phyloP scores from a whole-genome alignment of 1,140 invertebrate species.

The Achatina immaculata region DNA sequence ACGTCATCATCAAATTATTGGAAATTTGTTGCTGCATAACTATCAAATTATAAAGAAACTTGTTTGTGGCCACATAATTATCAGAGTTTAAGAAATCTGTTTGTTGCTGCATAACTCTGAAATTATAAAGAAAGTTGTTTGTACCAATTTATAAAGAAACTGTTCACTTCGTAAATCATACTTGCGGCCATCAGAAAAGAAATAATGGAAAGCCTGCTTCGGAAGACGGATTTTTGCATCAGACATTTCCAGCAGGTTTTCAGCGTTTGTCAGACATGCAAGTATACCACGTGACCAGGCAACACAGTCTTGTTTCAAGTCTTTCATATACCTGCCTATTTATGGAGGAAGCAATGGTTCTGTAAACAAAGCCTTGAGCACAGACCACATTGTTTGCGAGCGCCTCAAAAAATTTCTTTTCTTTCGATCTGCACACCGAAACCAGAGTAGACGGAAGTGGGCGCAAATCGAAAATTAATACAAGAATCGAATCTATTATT shows the following conservation, averaged over 20 bases:
- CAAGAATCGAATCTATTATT: not conserved
- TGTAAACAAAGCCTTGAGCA: not conserved
- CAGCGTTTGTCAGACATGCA: not conserved
- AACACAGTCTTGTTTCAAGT: not conserved
- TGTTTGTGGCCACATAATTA: too few species aligned
- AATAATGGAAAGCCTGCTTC: too few species aligned
- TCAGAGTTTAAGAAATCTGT: too few species aligned
- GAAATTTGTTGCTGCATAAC: too few species aligned
- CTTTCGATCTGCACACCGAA: not conserved
- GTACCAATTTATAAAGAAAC: too few species aligned
- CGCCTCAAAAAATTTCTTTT: not conserved
- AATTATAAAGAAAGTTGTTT: too few species aligned
- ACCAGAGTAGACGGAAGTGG: constrained; percentile 1
- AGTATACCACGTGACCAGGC: not conserved
- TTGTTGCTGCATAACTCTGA: too few species aligned
- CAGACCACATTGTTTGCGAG: not conserved
- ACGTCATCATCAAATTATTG: too few species aligned
- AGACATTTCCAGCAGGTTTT: not conserved
- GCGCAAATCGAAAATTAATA: not conserved
- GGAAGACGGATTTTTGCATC: too few species aligned
- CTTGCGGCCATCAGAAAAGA: too few species aligned
- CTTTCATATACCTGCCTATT: not conserved
- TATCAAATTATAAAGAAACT: too few species aligned
- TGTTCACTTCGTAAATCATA: too few species aligned
- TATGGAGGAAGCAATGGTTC: not conserved